phyloP scores from a whole-genome alignment of 2,888 invertebrate species.

The Hirtodrosophila cameraria region DNA sequence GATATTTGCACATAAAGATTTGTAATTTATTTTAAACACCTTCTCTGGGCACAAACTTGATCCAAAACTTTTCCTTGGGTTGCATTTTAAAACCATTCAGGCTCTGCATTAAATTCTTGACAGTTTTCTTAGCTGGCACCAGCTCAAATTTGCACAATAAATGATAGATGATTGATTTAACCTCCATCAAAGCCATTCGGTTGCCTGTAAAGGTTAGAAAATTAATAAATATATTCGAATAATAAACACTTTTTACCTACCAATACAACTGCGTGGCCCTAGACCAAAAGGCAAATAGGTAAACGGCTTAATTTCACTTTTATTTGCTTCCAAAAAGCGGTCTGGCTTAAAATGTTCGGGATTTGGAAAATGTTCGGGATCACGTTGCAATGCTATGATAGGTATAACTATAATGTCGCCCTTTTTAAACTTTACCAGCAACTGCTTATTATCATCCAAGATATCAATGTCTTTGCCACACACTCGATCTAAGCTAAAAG shows the following conservation, averaged over 20 bases:
- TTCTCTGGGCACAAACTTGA: conserved; percentile 60
- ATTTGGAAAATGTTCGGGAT: conserved; percentile 80
- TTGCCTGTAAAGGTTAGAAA: conserved; percentile 37
- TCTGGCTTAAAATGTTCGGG: conserved; percentile 86
- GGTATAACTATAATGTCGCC: conserved; percentile 78
- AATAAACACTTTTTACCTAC: conserved; percentile 4
- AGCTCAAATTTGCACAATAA: conserved; percentile 63
- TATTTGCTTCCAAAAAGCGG: conserved; percentile 83
- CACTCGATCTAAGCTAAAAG: conserved; percentile 82
- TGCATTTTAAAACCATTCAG: conserved; percentile 45
- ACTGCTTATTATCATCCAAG: conserved; percentile 48
- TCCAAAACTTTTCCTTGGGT: conserved; percentile 71
- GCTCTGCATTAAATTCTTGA: conserved; percentile 55
- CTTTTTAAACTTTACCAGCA: conserved; percentile 44
- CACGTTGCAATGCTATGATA: conserved; percentile 83
- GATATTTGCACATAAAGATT: background rate
- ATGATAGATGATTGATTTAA: conserved; percentile 73
- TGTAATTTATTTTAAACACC: background rate
- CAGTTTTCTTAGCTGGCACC: conserved; percentile 57
- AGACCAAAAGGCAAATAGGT: conserved; percentile 64
- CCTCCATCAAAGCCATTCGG: conserved; percentile 76
- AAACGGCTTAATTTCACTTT: conserved; percentile 37
- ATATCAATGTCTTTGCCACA: conserved; percentile 85
- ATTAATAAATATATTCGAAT: background rate
- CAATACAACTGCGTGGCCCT: conserved; percentile 85